phyloP scores from a whole-genome alignment of 2,113 vertebrate species.

The Cyprinodon variegatus region DNA sequence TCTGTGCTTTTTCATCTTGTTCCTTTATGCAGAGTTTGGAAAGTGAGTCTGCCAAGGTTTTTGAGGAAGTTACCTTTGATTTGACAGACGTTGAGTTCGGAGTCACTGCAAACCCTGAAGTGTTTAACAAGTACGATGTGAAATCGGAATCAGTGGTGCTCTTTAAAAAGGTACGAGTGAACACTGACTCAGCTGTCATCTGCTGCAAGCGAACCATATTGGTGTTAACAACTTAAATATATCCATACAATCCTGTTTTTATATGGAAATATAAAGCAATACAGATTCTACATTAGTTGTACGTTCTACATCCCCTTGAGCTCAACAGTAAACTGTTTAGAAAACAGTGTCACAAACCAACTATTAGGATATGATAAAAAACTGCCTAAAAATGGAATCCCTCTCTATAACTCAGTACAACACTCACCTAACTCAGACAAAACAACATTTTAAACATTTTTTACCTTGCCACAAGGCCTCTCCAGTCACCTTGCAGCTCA shows the following conservation, averaged over 20 bases:
- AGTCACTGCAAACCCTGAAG: slow-evolving; percentile 71
- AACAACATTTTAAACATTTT: too few relatives aligned
- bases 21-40: slow-evolving; percentile 77
- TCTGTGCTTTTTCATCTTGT: neutral
- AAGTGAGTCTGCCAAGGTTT: slow-evolving; percentile 70
- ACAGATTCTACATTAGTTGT: too few relatives aligned
- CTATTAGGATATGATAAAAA: too few relatives aligned
- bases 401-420: too few relatives aligned
- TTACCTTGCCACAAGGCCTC: too few relatives aligned
- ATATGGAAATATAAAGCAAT: too few relatives aligned
- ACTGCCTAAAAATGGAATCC: too few relatives aligned
- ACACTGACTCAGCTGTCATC: neutral
- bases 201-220: neutral
- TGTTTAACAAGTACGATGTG: slow-evolving; percentile 84
- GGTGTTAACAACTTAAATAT: neutral
- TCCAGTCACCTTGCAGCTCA: too few relatives aligned
- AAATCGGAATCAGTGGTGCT: slow-evolving; percentile 79
- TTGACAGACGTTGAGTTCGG: slow-evolving; percentile 80
- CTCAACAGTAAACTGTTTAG: too few relatives aligned
- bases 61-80: slow-evolving; percentile 74
- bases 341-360: too few relatives aligned
- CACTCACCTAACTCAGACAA: too few relatives aligned
- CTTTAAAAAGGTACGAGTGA: slow-evolving; percentile 87
- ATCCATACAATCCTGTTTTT: neutral
- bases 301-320: too few relatives aligned